phyloP scores from a whole-genome alignment of 2,888 invertebrate genomes.

The Lycaena phlaeas region DNA sequence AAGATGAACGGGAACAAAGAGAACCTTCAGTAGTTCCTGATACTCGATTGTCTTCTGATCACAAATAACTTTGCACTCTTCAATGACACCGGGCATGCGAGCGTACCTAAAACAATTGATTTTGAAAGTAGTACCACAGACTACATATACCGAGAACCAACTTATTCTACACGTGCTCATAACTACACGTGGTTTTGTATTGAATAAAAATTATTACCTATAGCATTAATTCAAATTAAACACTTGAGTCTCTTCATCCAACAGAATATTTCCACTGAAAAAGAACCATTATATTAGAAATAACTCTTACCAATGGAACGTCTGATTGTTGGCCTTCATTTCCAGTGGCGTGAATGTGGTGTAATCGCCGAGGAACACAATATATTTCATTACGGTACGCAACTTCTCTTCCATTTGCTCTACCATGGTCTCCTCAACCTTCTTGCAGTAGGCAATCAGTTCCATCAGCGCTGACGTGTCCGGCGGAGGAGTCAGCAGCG shows the following conservation, averaged over 20 bases:
- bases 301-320: constrained; percentile 82
- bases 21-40: constrained; percentile 82
- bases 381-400: constrained; percentile 77
- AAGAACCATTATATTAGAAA: background rate
- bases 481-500: constrained; percentile 83
- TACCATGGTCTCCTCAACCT: constrained; percentile 79
- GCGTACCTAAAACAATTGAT: constrained; percentile 70
- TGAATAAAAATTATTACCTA: no score
- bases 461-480: constrained; percentile 91
- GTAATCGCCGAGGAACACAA: constrained; percentile 89
- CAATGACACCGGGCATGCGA: constrained; percentile 84
- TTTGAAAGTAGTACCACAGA: no score
- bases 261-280: no score
- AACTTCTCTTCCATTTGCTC: constrained; percentile 84
- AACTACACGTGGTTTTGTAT: no score
- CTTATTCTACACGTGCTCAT: no score
- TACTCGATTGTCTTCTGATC: constrained; percentile 89
- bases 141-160: no score
- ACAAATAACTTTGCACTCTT: constrained; percentile 85
- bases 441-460: constrained; percentile 82
- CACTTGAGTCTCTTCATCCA: no score
- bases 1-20: constrained; percentile 1
- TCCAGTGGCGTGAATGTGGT: constrained; percentile 85
- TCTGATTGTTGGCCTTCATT: constrained; percentile 89
- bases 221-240: no score